phyloP scores from a whole-genome alignment of 2,888 invertebrate genomes.

The Drosophila neoperkinsi region DNA sequence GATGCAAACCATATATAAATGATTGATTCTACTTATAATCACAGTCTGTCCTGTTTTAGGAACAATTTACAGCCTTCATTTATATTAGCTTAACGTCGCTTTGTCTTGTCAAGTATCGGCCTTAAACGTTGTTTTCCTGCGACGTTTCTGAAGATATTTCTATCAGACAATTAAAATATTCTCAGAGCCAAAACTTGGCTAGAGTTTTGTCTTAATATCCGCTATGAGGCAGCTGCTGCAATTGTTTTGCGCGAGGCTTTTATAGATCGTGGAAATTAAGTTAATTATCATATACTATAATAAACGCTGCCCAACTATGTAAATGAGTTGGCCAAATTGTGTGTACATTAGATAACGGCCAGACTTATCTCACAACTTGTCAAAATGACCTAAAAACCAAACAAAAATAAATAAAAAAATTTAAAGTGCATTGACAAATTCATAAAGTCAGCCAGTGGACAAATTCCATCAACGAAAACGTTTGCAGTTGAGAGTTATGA shows the following conservation, averaged over 20 bases:
- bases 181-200: constrained; percentile 47
- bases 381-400: constrained; percentile 14
- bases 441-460: constrained; percentile 11
- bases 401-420: not conserved
- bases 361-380: constrained; percentile 36
- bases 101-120: constrained; percentile 66
- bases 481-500: constrained; percentile 15
- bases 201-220: constrained; percentile 54
- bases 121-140: constrained; percentile 46
- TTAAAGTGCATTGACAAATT: constrained; percentile 38
- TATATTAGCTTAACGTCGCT: constrained; percentile 32
- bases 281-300: constrained; percentile 69
- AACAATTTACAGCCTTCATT: constrained; percentile 36
- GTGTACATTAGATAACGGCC: constrained; percentile 35
- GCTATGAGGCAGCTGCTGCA: constrained; percentile 53
- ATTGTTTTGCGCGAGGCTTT: constrained; percentile 68
- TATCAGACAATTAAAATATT: constrained; percentile 68
- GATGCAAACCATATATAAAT: not conserved
- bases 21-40: constrained; percentile 5
- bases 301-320: constrained; percentile 21
- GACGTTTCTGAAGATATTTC: constrained; percentile 37
- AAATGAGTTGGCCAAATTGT: constrained; percentile 38
- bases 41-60: not conserved
- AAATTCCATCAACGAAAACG: constrained; percentile 17
- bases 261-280: constrained; percentile 77